Conservation (phyloP, 1,140 invertebrate species). For the Oryzaephilus surinamensis region DNA sequence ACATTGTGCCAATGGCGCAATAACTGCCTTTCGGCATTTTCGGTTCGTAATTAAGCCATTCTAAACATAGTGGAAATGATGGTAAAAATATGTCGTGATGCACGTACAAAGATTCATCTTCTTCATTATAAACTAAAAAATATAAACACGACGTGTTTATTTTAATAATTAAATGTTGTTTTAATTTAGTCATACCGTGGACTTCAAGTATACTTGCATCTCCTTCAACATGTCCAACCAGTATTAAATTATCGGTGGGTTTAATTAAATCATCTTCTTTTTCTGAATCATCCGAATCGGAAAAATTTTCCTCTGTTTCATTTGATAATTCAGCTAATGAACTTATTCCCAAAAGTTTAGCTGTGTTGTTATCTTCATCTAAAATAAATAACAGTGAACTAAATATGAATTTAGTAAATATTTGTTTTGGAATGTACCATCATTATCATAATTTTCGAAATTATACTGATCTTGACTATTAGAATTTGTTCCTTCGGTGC, state of each 20-base stretch:
- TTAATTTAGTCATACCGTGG: conserved; percentile 51
- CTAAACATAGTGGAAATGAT: conserved; percentile 80
- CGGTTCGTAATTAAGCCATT: conserved; percentile 83
- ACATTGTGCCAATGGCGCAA: conserved; percentile 85
- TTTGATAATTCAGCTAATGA: conserved; percentile 42
- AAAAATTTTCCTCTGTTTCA: conserved; percentile 49
- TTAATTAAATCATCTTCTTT: conserved; percentile 86
- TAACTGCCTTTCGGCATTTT: conserved; percentile 63
- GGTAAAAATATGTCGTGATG: conserved; percentile 87
- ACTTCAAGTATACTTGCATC: conserved; percentile 80
- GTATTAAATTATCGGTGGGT: conserved; percentile 80
- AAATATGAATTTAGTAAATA: conserved; percentile 5
- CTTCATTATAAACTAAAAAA: conserved; percentile 79
- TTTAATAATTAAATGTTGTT: not conserved
- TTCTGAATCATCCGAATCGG: conserved; percentile 67
- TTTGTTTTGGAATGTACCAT: conserved; percentile 27
- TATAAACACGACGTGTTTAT: conserved; percentile 11
- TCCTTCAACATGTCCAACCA: conserved; percentile 77
- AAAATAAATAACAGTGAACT: conserved; percentile 13
- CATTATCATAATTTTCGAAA: conserved; percentile 60
- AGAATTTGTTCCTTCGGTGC: conserved; percentile 28
- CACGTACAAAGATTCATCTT: conserved; percentile 78
- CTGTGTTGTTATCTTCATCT: conserved; percentile 29
- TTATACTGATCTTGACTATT: conserved; percentile 51
- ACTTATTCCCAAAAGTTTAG: conserved; percentile 35